Evolutionary conservation across 2,113 vertebrate species (phyloP).

Genomic region (Tetrao urogallus): DNA sequence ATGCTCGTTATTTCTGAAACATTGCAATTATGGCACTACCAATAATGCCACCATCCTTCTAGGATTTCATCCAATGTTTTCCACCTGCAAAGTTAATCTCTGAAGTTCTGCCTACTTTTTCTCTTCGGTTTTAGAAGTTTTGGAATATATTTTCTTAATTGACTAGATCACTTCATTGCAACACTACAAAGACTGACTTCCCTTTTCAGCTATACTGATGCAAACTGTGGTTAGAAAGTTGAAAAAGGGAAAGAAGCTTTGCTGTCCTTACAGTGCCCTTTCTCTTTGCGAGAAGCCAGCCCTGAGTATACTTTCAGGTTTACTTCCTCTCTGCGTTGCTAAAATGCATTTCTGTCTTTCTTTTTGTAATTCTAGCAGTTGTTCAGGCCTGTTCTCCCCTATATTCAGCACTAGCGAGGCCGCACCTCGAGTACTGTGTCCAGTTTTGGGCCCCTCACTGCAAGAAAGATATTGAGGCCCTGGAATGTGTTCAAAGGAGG

Average conservation of each 20-base stretch:
- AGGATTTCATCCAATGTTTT: background rate
- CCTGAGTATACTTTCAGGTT: background rate
- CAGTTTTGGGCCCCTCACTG: too few species aligned
- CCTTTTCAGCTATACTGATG: background rate
- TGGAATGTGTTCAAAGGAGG: too few species aligned
- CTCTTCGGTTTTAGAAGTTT: accelerated
- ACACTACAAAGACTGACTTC: background rate
- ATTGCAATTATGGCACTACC: background rate
- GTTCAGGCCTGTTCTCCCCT: background rate
- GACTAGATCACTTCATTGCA: background rate
- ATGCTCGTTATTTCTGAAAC: background rate
- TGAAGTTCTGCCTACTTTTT: background rate
- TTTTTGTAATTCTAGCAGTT: background rate
- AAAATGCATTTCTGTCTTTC: background rate
- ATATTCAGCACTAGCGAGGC: too few species aligned
- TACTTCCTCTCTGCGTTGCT: background rate
- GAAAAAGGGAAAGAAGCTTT: background rate
- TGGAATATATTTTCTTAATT: background rate
- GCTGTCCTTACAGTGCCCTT: background rate
- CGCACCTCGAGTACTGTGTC: too few species aligned
- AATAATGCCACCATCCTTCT: background rate
- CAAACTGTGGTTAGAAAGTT: background rate
- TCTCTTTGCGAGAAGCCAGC: background rate
- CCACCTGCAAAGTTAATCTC: background rate
- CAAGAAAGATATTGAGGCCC: too few species aligned